Percentiles rank a stretch among this genome's conserved stretches.
These are phyloP conservation scores for Megamerina dolium DNA, from an alignment of 2,888 invertebrate species.

Conservation along the genomic window DNA sequence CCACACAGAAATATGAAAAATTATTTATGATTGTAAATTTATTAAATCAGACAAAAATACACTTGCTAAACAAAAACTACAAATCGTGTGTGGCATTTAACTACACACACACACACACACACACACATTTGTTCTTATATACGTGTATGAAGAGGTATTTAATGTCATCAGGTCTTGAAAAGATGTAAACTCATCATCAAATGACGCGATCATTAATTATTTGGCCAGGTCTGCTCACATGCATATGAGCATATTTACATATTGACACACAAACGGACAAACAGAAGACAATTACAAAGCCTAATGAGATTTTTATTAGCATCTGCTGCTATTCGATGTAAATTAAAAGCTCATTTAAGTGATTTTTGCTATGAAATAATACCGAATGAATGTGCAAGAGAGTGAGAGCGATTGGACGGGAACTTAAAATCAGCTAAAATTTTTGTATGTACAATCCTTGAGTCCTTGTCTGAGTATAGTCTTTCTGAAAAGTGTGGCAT, in stretches of 20 bases:
- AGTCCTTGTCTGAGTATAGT: too few species aligned
- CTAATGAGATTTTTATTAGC: slow-evolving; percentile 6
- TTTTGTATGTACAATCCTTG: too few species aligned
- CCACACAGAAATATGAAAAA: slow-evolving; percentile 13
- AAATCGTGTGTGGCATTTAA: slow-evolving; percentile 22
- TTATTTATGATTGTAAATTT: slow-evolving; percentile 31
- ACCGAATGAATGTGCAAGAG: too few species aligned
- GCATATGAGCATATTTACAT: neutral
- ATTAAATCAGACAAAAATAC: slow-evolving; percentile 19
- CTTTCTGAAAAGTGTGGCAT: too few species aligned
- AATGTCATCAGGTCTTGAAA: slow-evolving; percentile 31
- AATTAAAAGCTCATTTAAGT: too few species aligned
- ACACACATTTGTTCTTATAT: too few species aligned
- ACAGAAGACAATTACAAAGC: neutral
- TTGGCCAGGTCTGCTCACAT: neutral
- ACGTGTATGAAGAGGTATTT: slow-evolving; percentile 43
- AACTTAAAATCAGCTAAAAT: too few species aligned
- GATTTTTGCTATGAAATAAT: too few species aligned
- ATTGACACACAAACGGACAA: neutral
- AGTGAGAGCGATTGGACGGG: too few species aligned
- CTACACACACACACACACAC: too few species aligned
- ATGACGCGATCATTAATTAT: slow-evolving; percentile 21
- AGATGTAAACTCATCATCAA: slow-evolving; percentile 32
- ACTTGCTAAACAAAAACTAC: too few species aligned
- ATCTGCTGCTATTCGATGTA: too few species aligned